Conservation (phyloP, 2,888 invertebrate species). For the Callosobruchus maculatus region DNA sequence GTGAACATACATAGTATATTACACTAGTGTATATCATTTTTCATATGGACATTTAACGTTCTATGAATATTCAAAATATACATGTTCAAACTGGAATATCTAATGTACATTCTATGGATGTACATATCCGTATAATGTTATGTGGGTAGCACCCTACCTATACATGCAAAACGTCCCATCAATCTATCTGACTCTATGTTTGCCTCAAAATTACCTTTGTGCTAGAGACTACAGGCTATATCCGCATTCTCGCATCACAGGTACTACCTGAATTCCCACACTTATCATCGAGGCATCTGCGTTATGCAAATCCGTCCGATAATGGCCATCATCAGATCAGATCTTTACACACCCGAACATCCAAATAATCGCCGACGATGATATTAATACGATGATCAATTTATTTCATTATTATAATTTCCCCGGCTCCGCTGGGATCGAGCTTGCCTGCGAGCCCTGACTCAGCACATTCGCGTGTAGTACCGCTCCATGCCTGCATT, state of each 20-base stretch:
- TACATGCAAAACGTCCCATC: too few relatives aligned
- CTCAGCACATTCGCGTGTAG: not conserved
- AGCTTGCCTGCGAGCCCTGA: slow-evolving; percentile 23
- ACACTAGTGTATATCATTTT: too few relatives aligned
- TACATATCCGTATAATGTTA: too few relatives aligned
- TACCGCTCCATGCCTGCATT: not conserved
- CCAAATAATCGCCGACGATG: not conserved
- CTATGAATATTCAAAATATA: too few relatives aligned
- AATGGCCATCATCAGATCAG: not conserved
- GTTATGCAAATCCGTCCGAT: not conserved
- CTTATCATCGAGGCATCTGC: not conserved
- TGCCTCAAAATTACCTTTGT: too few relatives aligned
- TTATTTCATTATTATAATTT: slow-evolving; percentile 51
- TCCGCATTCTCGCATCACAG: not conserved
- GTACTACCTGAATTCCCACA: not conserved
- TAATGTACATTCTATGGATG: too few relatives aligned
- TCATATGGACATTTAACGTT: too few relatives aligned
- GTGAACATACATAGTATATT: too few relatives aligned
- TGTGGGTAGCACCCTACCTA: too few relatives aligned
- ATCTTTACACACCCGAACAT: not conserved
- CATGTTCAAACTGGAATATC: too few relatives aligned
- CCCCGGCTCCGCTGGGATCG: slow-evolving; percentile 23
- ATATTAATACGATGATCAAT: slow-evolving; percentile 31
- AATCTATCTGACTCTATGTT: too few relatives aligned
- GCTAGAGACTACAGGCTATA: too few relatives aligned